Conservation (phyloP, 2,797 vertebrate genomes). For the Delichon dasypus region DNA sequence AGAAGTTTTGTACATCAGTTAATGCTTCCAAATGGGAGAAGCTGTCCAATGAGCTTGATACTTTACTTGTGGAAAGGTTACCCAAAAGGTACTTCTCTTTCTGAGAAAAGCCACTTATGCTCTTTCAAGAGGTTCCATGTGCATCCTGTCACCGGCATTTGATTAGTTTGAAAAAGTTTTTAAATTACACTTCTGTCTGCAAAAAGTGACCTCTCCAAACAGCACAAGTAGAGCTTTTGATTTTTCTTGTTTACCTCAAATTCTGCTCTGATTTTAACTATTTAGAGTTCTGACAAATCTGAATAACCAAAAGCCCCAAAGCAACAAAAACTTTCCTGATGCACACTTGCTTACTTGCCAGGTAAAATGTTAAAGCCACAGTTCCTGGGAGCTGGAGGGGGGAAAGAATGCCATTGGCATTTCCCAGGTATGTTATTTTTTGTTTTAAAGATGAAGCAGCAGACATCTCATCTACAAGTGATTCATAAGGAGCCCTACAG, state of each 20-base stretch:
- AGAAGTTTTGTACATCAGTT: background rate
- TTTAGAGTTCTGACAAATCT: background rate
- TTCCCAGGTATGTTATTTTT: background rate
- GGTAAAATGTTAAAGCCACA: background rate
- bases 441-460: background rate
- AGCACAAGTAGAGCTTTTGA: background rate
- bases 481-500: fast-evolving
- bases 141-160: background rate
- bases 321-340: background rate
- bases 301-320: background rate
- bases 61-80: slow-evolving; percentile 11
- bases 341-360: background rate
- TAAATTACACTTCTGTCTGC: slow-evolving; percentile 1
- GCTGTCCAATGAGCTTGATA: background rate
- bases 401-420: background rate
- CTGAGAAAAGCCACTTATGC: slow-evolving; percentile 22
- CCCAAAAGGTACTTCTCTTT: background rate
- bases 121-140: slow-evolving; percentile 17
- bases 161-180: slow-evolving; percentile 3
- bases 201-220: slow-evolving; percentile 38
- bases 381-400: background rate
- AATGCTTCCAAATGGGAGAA: background rate
- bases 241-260: slow-evolving; percentile 33
- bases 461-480: background rate
- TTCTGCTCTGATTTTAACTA: slow-evolving; percentile 4